Evolutionary conservation across 2,797 vertebrate species (phyloP), one percentile per base, ranked within the genome.

Genomic region (Staurois parvus): DNA sequence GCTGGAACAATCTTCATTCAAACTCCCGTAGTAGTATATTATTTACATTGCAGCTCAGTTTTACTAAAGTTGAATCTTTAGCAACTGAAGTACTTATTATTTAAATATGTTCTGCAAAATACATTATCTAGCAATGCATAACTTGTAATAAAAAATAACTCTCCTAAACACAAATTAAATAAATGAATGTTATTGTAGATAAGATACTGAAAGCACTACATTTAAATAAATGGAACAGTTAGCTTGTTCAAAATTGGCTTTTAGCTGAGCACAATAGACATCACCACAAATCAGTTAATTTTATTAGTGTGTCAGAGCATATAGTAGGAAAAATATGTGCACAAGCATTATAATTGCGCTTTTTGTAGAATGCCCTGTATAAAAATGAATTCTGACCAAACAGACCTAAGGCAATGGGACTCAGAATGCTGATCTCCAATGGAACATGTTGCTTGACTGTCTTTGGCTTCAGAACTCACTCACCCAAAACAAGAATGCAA

Each of bases 151-250:
- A 11, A 76, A 52, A 30, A 59, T 37, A 62, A 32, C 34, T 59
- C 48, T 56, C 6, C 45, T 48, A 76, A 76, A 76, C 40, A n/a
- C 48, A 76, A 34, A 62, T 32, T 59, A 15, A 24, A 59, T 59
- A 34, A 59, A 62, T 56, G 4, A 62, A 62, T 59, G 21, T n/a
- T n/a, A 24, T 12, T 59, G 52, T 34, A 32, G 19, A 56, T 76
- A 37, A 32, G 19, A 32, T 76, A 52, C 48, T 76, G 74, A 52
- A 52, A 76, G n/a, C 21, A 34, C 34, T n/a, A 76, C 28, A 34
- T 76, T 76, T 76, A 76, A 59, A 59, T 19, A 59, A 59, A 59
- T 59, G 17, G 52, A 24, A 59, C n/a, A 59, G 8, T 56, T 59
- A 24, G 34, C 29, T 29, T 62, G 21, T 34, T 15, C 37, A 5